Conservation (phyloP, 2,113 vertebrate species). For the Uria aalge region DNA sequence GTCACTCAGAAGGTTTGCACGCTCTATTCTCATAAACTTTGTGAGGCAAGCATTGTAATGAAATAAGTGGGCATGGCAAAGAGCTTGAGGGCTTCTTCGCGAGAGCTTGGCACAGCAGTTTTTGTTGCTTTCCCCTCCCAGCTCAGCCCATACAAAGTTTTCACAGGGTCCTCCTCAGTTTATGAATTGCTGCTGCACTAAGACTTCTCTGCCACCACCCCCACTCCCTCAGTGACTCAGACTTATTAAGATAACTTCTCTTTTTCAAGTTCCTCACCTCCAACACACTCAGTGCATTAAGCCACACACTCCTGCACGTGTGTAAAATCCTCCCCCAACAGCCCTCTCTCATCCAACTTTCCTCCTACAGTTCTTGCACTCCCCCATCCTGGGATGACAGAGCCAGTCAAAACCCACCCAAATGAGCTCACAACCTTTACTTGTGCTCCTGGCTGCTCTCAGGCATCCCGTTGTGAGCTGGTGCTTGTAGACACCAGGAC, state of each 20-base stretch:
- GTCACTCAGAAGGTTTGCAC: background rate
- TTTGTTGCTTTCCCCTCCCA: background rate
- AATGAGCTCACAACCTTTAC: background rate
- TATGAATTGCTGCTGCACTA: background rate
- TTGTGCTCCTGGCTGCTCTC: background rate
- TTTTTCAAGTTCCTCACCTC: conserved; percentile 63
- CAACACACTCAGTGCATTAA: conserved; percentile 43
- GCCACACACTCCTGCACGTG: conserved; percentile 9
- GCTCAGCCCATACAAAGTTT: background rate
- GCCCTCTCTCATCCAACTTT: conserved; percentile 28
- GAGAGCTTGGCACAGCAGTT: background rate
- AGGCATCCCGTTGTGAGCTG: background rate
- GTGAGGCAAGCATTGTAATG: background rate
- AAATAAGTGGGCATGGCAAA: background rate
- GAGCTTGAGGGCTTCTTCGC: background rate
- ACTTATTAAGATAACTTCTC: conserved; percentile 60
- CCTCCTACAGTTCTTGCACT: conserved; percentile 24
- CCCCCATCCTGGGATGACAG: background rate
- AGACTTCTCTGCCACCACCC: conserved; percentile 21
- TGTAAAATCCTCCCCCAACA: background rate
- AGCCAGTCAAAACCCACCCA: conserved; percentile 11
- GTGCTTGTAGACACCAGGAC: background rate
- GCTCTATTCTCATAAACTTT: background rate
- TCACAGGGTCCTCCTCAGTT: background rate
- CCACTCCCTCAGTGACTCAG: conserved; percentile 63